phyloP scores from a whole-genome alignment of 2,113 vertebrate genomes.

The Hippopotamus amphibius region DNA sequence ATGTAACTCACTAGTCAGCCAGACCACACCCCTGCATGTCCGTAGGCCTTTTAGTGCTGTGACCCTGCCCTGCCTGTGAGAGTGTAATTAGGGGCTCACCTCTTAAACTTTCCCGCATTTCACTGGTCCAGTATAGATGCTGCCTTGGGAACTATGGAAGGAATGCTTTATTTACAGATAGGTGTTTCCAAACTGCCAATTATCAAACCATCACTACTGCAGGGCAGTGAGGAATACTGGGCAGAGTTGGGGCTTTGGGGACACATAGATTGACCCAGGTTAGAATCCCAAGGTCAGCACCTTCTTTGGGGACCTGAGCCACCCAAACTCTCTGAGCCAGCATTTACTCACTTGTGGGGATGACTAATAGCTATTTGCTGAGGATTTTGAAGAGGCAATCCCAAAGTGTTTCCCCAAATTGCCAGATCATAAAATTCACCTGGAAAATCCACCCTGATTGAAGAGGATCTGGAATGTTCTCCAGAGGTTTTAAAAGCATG shows the following conservation, averaged over 20 bases:
- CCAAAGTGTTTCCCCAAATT: neutral
- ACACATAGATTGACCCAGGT: neutral
- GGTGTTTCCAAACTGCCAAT: neutral
- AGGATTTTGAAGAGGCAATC: neutral
- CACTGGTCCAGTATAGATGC: neutral
- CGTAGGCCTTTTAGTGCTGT: accelerated
- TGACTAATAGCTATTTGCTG: too few species aligned
- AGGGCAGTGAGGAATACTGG: accelerated
- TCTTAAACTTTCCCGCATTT: neutral
- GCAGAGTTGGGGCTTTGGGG: neutral
- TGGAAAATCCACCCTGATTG: neutral
- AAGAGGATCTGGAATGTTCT: neutral
- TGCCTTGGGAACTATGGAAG: neutral
- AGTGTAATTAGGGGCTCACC: neutral
- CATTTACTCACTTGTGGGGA: accelerated
- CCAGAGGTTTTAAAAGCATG: neutral
- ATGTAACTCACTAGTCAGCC: neutral
- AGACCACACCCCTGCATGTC: accelerated
- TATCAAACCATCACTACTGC: neutral
- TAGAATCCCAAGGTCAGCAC: neutral
- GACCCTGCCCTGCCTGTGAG: too few species aligned
- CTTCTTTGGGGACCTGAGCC: neutral
- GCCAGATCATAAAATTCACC: neutral
- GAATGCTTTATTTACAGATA: neutral
- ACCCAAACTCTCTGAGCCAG: neutral